These are phyloP conservation scores for Cygnus buccinator DNA, from an alignment of 2,113 vertebrate species.

Conservation along the genomic window DNA sequence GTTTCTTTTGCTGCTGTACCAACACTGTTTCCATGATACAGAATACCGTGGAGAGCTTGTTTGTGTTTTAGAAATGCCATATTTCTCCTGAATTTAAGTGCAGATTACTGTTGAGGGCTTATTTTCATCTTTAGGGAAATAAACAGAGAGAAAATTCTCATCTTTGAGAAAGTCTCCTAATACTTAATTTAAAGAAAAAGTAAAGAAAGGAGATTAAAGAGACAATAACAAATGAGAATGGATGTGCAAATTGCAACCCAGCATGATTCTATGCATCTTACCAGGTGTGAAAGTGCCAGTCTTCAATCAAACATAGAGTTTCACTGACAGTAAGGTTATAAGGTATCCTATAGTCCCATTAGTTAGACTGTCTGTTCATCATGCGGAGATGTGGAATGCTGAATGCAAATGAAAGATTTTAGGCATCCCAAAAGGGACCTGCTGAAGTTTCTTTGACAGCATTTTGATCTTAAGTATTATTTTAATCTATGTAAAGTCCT, in stretches of 20 bases:
- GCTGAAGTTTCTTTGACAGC: not conserved
- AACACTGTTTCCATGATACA: not conserved
- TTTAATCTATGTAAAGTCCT: not conserved
- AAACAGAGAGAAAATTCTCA: not conserved
- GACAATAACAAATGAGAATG: conserved; percentile 25
- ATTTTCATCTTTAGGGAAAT: not conserved
- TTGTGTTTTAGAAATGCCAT: not conserved
- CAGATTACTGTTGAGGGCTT: not conserved
- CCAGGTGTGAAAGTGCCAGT: conserved; percentile 16
- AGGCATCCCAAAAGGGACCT: not conserved
- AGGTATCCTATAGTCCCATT: not conserved
- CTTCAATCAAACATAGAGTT: conserved; percentile 11
- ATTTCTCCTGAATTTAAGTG: not conserved
- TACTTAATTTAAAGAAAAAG: not conserved
- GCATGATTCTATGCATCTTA: conserved; percentile 17
- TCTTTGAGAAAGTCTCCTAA: conserved; percentile 10
- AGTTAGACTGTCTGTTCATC: conserved; percentile 17
- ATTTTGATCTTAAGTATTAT: not conserved
- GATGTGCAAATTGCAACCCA: conserved; percentile 23
- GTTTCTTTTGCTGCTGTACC: not conserved
- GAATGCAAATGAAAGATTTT: conserved; percentile 11
- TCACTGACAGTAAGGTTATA: not conserved
- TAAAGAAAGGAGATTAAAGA: conserved; percentile 18
- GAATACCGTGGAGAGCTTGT: not conserved
- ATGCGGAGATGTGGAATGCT: not conserved